phyloP scores from a whole-genome alignment of 2,888 invertebrate species.

The Eueremaeus valkanovi region DNA sequence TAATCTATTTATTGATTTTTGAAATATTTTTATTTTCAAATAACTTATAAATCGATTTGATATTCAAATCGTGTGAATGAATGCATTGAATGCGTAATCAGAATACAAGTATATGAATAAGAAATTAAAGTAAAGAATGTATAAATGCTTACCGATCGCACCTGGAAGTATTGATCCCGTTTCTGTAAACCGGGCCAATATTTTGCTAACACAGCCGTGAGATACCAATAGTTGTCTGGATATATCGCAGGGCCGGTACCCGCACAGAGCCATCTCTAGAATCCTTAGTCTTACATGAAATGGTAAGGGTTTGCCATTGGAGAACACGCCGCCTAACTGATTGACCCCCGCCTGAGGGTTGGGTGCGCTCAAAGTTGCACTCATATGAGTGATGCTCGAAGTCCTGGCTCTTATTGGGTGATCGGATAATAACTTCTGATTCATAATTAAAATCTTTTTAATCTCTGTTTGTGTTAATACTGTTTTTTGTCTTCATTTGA shows the following conservation, averaged over 20 bases:
- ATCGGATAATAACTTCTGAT: neutral
- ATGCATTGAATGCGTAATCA: too few species aligned
- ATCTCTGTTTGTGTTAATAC: neutral
- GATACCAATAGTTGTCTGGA: conserved; percentile 49
- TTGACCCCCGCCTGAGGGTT: conserved; percentile 47
- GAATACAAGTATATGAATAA: too few species aligned
- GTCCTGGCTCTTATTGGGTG: neutral
- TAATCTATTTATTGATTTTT: neutral
- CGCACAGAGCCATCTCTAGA: conserved; percentile 48
- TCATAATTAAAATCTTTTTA: neutral
- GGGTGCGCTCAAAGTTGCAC: neutral
- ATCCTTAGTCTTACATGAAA: conserved; percentile 48
- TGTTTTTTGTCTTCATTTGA: neutral
- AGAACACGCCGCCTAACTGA: conserved; percentile 49
- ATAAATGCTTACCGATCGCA: conserved; percentile 49
- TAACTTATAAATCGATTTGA: too few species aligned
- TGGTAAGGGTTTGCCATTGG: conserved; percentile 49
- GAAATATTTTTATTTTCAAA: too few species aligned
- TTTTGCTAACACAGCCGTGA: conserved; percentile 49
- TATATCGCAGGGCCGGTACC: conserved; percentile 49
- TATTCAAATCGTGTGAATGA: too few species aligned
- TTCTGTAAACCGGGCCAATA: conserved; percentile 48
- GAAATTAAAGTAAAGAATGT: too few species aligned
- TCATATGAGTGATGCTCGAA: neutral
- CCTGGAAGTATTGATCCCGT: conserved; percentile 50